Percentiles rank a stretch among this genome's conserved stretches.
phyloP scores from a whole-genome alignment of 2,888 invertebrate species.

The Aspidiotus rigidus region DNA sequence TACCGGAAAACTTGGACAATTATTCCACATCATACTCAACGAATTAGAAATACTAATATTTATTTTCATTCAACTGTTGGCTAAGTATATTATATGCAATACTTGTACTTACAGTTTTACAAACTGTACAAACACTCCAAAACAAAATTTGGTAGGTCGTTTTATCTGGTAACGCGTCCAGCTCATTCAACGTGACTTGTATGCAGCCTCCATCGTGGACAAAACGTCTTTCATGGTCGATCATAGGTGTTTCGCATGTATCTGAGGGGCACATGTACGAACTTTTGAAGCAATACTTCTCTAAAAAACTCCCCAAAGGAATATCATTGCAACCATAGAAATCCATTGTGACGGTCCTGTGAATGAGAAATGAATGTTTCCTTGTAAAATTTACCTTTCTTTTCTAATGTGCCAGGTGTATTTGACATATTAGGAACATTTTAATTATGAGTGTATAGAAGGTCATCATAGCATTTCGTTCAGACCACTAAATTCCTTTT shows the following conservation, averaged over 20 bases:
- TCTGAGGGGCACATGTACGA: conserved; percentile 73
- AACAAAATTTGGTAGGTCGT: conserved; percentile 53
- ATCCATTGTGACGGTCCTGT: conserved; percentile 81
- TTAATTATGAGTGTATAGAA: too few species aligned
- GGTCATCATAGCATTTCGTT: too few species aligned
- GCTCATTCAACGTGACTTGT: conserved; percentile 55
- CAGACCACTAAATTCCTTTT: too few species aligned
- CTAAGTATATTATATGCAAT: too few species aligned
- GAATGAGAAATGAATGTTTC: conserved; percentile 34
- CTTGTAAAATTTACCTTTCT: too few species aligned
- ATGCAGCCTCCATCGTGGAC: conserved; percentile 85
- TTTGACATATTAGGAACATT: too few species aligned
- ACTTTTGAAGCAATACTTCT: conserved; percentile 80
- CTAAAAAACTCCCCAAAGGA: conserved; percentile 84
- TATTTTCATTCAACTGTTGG: conserved; percentile 26
- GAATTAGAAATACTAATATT: not conserved
- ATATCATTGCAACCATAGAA: conserved; percentile 94
- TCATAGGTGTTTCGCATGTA: conserved; percentile 72
- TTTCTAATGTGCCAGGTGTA: too few species aligned
- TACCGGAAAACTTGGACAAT: too few species aligned
- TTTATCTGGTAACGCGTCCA: conserved; percentile 43
- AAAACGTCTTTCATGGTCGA: conserved; percentile 78
- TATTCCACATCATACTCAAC: not conserved
- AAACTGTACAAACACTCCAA: conserved; percentile 73
- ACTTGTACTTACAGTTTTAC: conserved; percentile 47